A percentile compares a stretch with the other conserved stretches of the same genome.
Conservation (phyloP, 2,113 vertebrate species). For the Corythoichthys haematopterus region DNA sequence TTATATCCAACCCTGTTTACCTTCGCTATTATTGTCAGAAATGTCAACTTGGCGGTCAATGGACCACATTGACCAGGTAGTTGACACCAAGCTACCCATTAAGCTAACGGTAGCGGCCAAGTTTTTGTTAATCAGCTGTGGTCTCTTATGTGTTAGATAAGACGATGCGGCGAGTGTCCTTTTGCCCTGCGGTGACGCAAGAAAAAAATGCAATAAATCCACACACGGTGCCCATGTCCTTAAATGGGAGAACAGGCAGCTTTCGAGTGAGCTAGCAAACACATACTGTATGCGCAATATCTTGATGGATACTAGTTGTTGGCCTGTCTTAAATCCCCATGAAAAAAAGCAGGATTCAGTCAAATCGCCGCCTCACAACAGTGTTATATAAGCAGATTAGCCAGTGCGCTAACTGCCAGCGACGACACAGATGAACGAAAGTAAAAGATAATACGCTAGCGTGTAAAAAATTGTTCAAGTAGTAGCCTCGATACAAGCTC, state of each 20-base stretch:
- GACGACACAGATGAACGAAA: neutral
- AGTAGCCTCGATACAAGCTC: too few relatives aligned
- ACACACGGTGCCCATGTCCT: conserved; percentile 19
- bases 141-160: conserved; percentile 15
- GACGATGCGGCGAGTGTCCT: conserved; percentile 22
- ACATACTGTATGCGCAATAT: neutral
- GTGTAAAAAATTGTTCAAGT: neutral
- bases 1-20: neutral
- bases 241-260: conserved; percentile 36
- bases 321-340: neutral
- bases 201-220: conserved; percentile 16
- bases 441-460: neutral
- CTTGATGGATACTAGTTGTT: neutral
- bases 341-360: neutral
- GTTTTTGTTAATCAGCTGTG: conserved; percentile 14
- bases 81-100: neutral
- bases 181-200: conserved; percentile 46
- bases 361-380: neutral
- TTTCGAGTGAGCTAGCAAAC: conserved; percentile 18
- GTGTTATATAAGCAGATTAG: neutral
- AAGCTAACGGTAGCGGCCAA: neutral
- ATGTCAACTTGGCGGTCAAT: neutral
- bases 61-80: neutral
- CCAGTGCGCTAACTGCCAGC: neutral
- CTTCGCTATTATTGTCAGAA: neutral